These are phyloP conservation scores for Calcarius lapponicus DNA, from an alignment of 2,797 vertebrate genomes.

Conservation along the genomic window DNA sequence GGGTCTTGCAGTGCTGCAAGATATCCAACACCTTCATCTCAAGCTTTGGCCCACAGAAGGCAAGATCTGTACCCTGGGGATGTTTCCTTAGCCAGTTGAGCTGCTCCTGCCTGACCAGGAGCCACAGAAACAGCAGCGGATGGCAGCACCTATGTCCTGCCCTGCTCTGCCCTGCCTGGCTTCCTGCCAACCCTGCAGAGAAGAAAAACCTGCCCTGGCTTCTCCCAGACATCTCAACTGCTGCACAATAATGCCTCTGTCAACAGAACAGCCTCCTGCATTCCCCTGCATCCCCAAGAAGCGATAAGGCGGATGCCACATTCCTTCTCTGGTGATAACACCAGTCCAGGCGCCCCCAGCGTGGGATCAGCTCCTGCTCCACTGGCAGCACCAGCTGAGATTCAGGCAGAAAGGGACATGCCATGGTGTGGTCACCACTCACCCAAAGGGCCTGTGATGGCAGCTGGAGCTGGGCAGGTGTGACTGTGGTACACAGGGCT, in stretches of 20 bases:
- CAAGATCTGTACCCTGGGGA: not conserved
- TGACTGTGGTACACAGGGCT: not conserved
- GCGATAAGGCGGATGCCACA: not conserved
- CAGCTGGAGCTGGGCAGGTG: not conserved
- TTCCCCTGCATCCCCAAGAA: not conserved
- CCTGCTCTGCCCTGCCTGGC: not conserved
- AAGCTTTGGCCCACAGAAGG: not conserved
- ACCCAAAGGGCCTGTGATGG: not conserved
- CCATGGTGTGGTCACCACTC: not conserved
- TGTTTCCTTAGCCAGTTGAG: not conserved
- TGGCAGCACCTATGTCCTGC: not conserved
- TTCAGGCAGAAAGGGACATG: not conserved
- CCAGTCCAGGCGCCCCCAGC: rapidly evolving
- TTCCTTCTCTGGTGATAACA: not conserved
- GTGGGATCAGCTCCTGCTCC: not conserved
- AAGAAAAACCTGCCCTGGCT: not conserved
- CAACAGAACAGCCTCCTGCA: not conserved
- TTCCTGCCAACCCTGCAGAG: not conserved
- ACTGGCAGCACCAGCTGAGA: not conserved
- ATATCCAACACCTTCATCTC: not conserved
- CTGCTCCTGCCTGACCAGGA: not conserved
- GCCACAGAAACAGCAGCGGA: not conserved
- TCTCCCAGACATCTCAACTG: not conserved
- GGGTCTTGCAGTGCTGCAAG: not conserved
- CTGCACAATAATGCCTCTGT: not conserved